Evolutionary conservation across 1,140 invertebrate species (phyloP), one percentile per base, ranked within the genome.

Genomic region (Triops cancriformis): DNA sequence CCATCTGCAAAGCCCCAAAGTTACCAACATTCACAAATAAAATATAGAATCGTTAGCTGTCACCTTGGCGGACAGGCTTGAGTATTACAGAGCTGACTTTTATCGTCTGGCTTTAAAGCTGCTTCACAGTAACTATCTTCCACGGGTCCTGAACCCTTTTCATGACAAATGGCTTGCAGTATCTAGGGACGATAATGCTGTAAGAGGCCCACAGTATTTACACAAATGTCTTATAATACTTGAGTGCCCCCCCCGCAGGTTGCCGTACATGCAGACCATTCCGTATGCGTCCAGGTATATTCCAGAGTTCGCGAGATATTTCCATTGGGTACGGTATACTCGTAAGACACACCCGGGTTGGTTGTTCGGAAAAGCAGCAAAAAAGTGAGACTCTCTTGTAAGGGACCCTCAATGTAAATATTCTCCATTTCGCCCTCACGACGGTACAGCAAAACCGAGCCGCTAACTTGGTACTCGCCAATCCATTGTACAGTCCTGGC

Each of bases 391-490:
- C 93, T 89, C 85, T 94, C 92, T 81, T 91, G 90, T 78, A 94
- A 89, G 23, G 94, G 94, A 80, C 94, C 94, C 28, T 90, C 89
- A 81, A 94, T 93, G 82, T 89, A 87, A 23, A 96, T 89, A 82
- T 90, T 92, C 82, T 96, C 94, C 85, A 89, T 89, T 82, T 95
- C 93, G 51, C 91, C 90, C 78, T 92, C 89, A 78, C 93, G 85
- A 84, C 92, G 90, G 85, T 96, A 96, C 41, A 94, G 88, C 77
- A 94, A 90, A 79, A 90, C 89, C 1, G 92, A 90, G 18, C 92
- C 93, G n/a, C 92, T 93, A 27, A 93, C 90, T 80, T 90, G 89
- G 83, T 95, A 94, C 84, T 95, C 93, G 0, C 91, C 92, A 73
- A 90, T 89, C 86, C 92, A 89, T 79, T 91, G 91, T 80, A 93